Evolutionary conservation across 2,888 invertebrate genomes (phyloP).

Genomic region (Entomobrya multifasciata): DNA sequence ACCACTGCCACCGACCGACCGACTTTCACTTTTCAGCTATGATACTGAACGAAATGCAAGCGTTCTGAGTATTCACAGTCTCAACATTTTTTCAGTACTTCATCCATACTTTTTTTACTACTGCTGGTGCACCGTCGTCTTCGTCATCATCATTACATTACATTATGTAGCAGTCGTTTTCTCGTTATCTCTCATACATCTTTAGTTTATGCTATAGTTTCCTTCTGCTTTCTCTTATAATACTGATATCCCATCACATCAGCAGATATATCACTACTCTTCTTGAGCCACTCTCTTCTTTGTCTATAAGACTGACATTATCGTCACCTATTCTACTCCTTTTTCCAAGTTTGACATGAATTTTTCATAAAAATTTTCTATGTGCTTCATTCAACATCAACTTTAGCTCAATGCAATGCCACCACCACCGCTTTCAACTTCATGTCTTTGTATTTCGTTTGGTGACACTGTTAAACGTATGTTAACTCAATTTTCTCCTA

Average conservation of each 20-base stretch:
- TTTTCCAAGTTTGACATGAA: conserved; percentile 14
- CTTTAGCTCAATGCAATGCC: neutral
- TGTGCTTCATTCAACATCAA: neutral
- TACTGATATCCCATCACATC: neutral
- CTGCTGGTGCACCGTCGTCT: neutral
- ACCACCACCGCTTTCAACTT: neutral
- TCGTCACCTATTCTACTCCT: conserved; percentile 5
- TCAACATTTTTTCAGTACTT: conserved; percentile 7
- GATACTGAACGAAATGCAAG: neutral
- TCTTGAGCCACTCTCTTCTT: neutral
- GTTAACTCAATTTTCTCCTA: conserved; percentile 39
- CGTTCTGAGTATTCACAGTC: neutral
- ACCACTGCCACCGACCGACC: too few relatives aligned
- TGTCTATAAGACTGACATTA: conserved; percentile 19
- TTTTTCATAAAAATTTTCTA: conserved; percentile 37
- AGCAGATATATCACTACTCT: neutral
- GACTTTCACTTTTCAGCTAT: conserved; percentile 14
- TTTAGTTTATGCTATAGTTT: neutral
- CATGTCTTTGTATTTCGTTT: neutral
- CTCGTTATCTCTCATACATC: conserved; percentile 34
- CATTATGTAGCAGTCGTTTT: conserved; percentile 39
- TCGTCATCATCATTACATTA: conserved; percentile 40
- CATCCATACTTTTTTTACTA: neutral
- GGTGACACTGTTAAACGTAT: conserved; percentile 35
- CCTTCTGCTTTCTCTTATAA: neutral